Base-by-base conservation (phyloP, 1,140 invertebrate species). In the Telenomus remus region DNA sequence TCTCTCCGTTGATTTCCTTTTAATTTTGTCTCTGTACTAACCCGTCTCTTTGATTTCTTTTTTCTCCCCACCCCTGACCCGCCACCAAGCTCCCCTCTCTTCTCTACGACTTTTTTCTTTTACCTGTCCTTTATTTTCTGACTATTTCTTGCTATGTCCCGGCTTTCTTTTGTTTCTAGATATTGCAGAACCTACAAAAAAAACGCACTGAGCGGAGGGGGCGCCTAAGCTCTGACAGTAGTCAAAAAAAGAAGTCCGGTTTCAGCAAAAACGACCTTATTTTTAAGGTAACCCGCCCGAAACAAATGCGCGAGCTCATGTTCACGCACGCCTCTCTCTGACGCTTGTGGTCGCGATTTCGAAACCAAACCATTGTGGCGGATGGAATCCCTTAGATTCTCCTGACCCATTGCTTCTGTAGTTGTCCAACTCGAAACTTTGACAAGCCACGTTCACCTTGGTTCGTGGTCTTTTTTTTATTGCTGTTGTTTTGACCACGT, bases 111-210 rank as follows among this genome's bases (percentile, higher is more conserved):
- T 27, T 74, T 81, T 81, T 83, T 82, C 82, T 84, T 68, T 85
- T 81, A 86, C 82, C 81, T 84, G 68, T 85, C 82, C 85, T 87
- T 81, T 27, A 27, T 27, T 27, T 81, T 87, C 87, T 88, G 85
- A 88, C 88, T 89, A 88, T 84, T 84, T 88, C 87, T 87, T 87
- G 88, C 87, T 88, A 88, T 87, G 87, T 86, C 86, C 86, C 86
- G 84, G 87, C 92, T 93, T 92, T 92, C 92, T 91, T 93, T 92
- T 91, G 91, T 93, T 94, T 94, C 93, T 95, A 96, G 95, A 96
- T 96, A 93, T 95, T 96, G 93, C 95, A 96, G 94, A 96, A 95
- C 93, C 94, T 95, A 91, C 94, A 95, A 94, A 96, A 95, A 95
- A 96, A 95, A 93, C 94, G 94, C 93, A 95, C 94, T 91, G 94